Evolutionary conservation across 2,888 invertebrate genomes (phyloP).

Genomic region (Chrysomela aeneicollis): DNA sequence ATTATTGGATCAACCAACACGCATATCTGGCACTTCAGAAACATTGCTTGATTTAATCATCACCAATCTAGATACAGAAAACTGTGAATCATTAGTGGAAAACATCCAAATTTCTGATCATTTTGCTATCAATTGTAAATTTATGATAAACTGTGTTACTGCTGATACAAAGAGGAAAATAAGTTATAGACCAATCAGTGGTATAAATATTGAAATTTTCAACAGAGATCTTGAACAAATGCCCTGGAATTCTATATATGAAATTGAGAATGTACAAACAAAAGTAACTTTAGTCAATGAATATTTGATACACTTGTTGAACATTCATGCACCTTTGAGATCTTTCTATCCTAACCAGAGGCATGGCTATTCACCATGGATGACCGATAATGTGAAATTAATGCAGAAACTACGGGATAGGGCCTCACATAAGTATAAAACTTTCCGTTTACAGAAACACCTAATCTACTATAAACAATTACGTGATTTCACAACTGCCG

Average conservation of each 20-base stretch:
- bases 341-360: background rate
- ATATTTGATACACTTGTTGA: background rate
- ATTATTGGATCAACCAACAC: no score
- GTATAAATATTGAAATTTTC: background rate
- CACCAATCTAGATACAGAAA: background rate
- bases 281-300: background rate
- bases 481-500: background rate
- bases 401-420: background rate
- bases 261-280: background rate
- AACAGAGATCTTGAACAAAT: background rate
- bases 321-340: constrained; percentile 2
- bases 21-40: background rate
- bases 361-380: constrained; percentile 7
- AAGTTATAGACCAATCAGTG: background rate
- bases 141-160: no score
- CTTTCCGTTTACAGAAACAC: background rate
- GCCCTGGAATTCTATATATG: background rate
- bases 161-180: background rate
- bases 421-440: constrained; percentile 3
- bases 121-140: no score
- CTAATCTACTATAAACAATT: background rate
- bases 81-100: background rate
- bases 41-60: background rate
- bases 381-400: background rate
- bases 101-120: background rate